These are phyloP conservation scores for Drosophila punjabiensis DNA, from an alignment of 1,140 invertebrate genomes.

Conservation along the genomic window DNA sequence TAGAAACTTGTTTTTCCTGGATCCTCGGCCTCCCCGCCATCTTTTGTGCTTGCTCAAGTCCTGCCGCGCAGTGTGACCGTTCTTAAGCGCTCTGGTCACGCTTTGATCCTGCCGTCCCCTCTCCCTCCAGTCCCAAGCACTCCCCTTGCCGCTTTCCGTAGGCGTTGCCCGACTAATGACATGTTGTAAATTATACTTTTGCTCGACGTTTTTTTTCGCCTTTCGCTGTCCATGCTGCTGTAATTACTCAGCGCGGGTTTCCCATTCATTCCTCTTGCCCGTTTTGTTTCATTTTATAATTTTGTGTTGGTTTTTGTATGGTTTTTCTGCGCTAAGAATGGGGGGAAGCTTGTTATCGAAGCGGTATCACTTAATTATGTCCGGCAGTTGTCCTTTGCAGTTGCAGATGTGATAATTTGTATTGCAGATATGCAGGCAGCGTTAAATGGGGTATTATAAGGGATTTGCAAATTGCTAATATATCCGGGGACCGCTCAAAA, in stretches of 20 bases:
- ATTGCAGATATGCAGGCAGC: slow-evolving; percentile 4
- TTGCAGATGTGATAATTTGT: slow-evolving; percentile 42
- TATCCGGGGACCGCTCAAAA: background rate
- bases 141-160: slow-evolving; percentile 16
- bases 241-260: slow-evolving; percentile 68
- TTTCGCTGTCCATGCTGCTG: slow-evolving; percentile 31
- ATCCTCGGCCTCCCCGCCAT: slow-evolving; percentile 38
- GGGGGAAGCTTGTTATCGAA: slow-evolving; percentile 34
- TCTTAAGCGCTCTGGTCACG: slow-evolving; percentile 65
- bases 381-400: slow-evolving; percentile 13
- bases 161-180: slow-evolving; percentile 79
- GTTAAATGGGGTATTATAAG: slow-evolving; percentile 10
- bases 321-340: slow-evolving; percentile 10
- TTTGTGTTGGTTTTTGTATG: slow-evolving; percentile 32
- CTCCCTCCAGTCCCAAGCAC: slow-evolving; percentile 14
- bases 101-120: slow-evolving; percentile 75
- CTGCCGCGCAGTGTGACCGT: slow-evolving; percentile 39
- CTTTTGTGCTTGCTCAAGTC: slow-evolving; percentile 26
- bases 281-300: slow-evolving; percentile 36
- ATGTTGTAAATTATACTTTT: slow-evolving; percentile 80
- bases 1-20: slow-evolving; percentile 73
- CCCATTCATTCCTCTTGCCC: slow-evolving; percentile 15
- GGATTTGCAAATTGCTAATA: background rate
- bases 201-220: slow-evolving; percentile 32
- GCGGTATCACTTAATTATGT: slow-evolving; percentile 31